phyloP scores from a whole-genome alignment of 2,113 vertebrate species.

The Gopherus flavomarginatus region DNA sequence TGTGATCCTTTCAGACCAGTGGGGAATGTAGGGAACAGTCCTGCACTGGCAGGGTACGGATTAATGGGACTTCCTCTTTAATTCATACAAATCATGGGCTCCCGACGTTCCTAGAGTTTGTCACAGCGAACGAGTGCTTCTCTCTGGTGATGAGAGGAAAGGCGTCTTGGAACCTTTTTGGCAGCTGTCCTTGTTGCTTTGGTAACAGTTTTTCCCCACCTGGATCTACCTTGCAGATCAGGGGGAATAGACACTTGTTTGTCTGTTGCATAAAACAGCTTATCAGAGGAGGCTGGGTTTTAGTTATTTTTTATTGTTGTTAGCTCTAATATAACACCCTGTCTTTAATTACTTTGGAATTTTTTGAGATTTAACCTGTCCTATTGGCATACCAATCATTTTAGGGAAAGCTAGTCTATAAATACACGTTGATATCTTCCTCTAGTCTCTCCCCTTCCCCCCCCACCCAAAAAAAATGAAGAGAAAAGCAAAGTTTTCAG shows the following conservation, averaged over 20 bases:
- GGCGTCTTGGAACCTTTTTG: not conserved
- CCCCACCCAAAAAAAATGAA: not conserved
- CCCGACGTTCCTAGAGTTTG: not conserved
- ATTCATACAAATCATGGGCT: not conserved
- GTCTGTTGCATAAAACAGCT: not conserved
- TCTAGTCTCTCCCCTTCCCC: not conserved
- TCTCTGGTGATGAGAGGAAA: not conserved
- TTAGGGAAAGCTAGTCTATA: not conserved
- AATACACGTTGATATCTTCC: not conserved
- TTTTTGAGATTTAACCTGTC: not conserved
- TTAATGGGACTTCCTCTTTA: not conserved
- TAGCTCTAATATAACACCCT: not conserved
- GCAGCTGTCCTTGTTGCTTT: not conserved
- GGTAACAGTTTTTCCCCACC: not conserved
- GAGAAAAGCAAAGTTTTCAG: not conserved
- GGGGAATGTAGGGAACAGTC: not conserved
- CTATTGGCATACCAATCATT: not conserved
- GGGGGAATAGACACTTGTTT: not conserved
- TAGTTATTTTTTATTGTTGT: too few relatives aligned
- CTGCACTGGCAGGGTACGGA: not conserved
- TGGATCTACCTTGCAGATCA: not conserved
- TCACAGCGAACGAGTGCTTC: too few relatives aligned
- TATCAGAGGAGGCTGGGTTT: not conserved
- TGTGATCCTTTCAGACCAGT: not conserved
- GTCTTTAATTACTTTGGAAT: too few relatives aligned